Conservation (phyloP, 2,113 vertebrate genomes). For the Hemiscyllium ocellatum region DNA sequence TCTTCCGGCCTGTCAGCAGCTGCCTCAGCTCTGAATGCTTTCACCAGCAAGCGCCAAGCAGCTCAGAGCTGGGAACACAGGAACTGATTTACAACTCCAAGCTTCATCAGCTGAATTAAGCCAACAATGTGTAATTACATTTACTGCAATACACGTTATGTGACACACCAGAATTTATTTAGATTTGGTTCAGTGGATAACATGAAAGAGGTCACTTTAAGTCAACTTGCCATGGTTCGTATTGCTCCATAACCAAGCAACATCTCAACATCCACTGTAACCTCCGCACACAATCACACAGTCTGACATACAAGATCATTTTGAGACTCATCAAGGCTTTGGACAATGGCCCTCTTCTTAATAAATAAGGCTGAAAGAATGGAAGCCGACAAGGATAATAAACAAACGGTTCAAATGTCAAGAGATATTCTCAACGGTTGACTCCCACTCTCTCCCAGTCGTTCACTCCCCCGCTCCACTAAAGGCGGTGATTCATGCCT, state of each 20-base stretch:
- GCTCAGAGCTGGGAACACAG: not conserved
- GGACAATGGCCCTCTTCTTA: not conserved
- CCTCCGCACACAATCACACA: not conserved
- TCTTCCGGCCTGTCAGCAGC: not conserved
- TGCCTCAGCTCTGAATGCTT: not conserved
- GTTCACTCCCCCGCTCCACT: not conserved
- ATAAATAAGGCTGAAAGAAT: not conserved
- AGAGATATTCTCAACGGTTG: not conserved
- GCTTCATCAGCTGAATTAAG: constrained; percentile 25
- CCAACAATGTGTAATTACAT: not conserved
- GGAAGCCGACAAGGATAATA: not conserved
- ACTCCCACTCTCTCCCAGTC: not conserved
- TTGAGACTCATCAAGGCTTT: not conserved
- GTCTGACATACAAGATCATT: not conserved
- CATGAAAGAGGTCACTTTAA: not conserved
- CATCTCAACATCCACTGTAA: not conserved
- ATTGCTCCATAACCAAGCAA: too few relatives aligned
- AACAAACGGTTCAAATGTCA: not conserved
- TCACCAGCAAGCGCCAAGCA: not conserved
- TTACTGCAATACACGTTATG: not conserved
- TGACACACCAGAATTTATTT: not conserved
- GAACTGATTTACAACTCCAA: not conserved
- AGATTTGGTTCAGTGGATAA: not conserved
- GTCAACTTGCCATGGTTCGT: not conserved
- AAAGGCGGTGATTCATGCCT: not conserved